Base-by-base conservation (phyloP, 2,797 vertebrate genomes). In the Pangasius krempfi region DNA sequence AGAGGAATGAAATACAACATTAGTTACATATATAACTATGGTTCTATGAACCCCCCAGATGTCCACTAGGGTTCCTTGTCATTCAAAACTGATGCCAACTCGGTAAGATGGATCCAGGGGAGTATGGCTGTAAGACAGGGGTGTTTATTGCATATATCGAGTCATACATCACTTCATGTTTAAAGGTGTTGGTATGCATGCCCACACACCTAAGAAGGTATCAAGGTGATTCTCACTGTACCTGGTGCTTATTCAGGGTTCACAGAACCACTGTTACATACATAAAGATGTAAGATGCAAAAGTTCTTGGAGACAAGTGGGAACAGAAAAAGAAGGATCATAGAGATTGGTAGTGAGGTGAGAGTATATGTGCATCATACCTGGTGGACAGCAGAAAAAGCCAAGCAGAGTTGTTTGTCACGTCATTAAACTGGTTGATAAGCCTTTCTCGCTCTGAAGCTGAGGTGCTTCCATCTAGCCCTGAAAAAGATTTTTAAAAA, bases 381-480 rank as follows among this genome's bases (percentile, higher is more conserved):
- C 98, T 97, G 68, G 99, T 99, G 66, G 99, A 99, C 64, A 99
- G 96, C 50, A 99, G 95, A 91, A 99, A 99, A 56, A 99, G 95
- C 96, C 97, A 98, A 54, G 98, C 94, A 82, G 95, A 90, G 8
- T 50, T 94, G 91, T 99, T 99, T 92, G 95, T 96, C 37, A 97
- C 96, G 92, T 99, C 98, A 89, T 99, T 99, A 94, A 99, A 99
- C 94, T 98, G 98, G 94, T 99, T 99, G 92, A 99, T 99, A 86
- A 99, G 97, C 27, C 98, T 95, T 75, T 99, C 99, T 94, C 99
- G 96, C 93, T 99, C 99, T 0, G 98, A 98, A 66, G 97, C 97
- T 75, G 98, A 98, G 5, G 98, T 99, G 92, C 99, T 98, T 81
- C 99, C 99, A 95, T 99, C 99, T 92, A 99, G 91, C 91, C 99